Evolutionary conservation across 2,888 invertebrate species (phyloP), one percentile per base, ranked within the genome.

Genomic region (Heterodera filipjevi): DNA sequence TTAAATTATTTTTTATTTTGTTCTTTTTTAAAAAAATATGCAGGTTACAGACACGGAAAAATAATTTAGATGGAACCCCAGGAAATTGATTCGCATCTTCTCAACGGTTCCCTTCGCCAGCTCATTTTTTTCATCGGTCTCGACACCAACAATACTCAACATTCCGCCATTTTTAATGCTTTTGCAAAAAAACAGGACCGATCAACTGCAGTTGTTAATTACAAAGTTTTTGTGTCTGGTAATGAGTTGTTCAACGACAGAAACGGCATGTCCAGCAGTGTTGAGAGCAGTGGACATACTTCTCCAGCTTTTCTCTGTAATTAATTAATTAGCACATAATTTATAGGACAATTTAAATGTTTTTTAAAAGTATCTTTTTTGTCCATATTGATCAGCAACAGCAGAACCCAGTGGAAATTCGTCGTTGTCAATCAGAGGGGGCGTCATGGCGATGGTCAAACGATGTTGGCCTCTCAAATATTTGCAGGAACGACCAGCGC

Each of bases 131-230:
- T 98, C 77, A 93, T 94, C 82, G 97, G 97, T 27, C 91, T 98
- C 81, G 95, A 97, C 90, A 92, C 93, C 64, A 93, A 93, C 89
- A 95, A 95, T 91, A 92, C 94, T 3, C 92, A 94, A 68, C 96
- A 98, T 90, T 94, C 94, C 89, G 92, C 94, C 73, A 94, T 97
- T 89, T 96, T 95, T 95, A 95, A 96, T 89, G 93, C 94, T 10
- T 95, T 98, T 93, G 93, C 84, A 93, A 93, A 88, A 94, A 94
- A 89, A 92, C 95, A 49, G 92, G 94, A 81, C 91, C 95, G 95
- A 87, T 93, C 78, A 27, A 19, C 94, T 32, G 27, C 68, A 14
- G 32, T 35, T 22, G 14, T 68, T 8, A 30, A 32, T 85, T 95
- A 95, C 90, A 94, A 94, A 90, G 91, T 95, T 79, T 92, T 96